Conservation (phyloP, 2,888 invertebrate genomes). For the Apamea monoglypha region DNA sequence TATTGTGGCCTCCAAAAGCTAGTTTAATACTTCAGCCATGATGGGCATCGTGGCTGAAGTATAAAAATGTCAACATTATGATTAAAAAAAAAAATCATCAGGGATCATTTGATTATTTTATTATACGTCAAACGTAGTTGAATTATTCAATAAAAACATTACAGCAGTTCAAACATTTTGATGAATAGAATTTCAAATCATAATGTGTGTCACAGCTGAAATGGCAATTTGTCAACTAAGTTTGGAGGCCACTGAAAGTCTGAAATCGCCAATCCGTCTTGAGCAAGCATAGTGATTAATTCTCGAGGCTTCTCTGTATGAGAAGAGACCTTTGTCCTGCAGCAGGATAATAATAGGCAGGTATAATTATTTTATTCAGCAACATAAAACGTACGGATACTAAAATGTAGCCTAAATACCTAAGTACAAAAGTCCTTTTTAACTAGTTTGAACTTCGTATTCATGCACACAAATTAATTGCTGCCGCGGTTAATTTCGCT, state of each 20-base stretch:
- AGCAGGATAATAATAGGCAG: background rate
- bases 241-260: background rate
- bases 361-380: background rate
- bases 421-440: slow-evolving; percentile 1
- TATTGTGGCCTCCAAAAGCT: too few relatives aligned
- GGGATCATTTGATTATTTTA: background rate
- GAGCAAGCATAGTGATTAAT: background rate
- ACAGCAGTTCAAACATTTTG: background rate
- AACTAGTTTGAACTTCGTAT: slow-evolving; percentile 15
- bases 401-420: background rate
- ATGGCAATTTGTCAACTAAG: background rate
- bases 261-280: background rate
- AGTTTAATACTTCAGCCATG: background rate
- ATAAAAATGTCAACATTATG: background rate
- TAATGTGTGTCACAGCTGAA: background rate
- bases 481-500: background rate
- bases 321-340: background rate
- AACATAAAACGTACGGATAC: background rate
- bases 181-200: background rate
- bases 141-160: background rate
- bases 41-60: too few relatives aligned
- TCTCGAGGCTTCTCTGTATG: background rate
- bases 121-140: background rate
- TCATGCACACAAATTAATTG: slow-evolving; percentile 14
- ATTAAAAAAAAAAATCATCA: too few relatives aligned